Base-by-base conservation (phyloP, 2,888 invertebrate species). In the Scaptomyza polygonia region DNA sequence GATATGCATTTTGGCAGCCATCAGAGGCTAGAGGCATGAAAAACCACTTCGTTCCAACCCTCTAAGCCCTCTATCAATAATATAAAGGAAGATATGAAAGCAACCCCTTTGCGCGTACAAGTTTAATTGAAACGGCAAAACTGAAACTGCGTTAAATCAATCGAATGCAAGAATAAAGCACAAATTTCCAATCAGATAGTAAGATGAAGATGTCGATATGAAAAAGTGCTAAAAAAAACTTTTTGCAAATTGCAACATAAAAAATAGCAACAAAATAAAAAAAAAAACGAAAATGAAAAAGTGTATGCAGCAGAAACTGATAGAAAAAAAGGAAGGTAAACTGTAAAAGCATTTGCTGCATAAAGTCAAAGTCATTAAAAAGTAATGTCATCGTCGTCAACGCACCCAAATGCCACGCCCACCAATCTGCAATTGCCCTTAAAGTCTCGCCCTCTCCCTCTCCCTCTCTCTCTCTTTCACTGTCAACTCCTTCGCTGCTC, bases 351-450 rank as follows among this genome's bases (percentile, higher is more conserved):
- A 83, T 72, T 88, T 79, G 80, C 85, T 76, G 76, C 87, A 88
- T 76, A 84, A 84, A 88, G 88, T 88, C 88, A 85, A 88, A 85
- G 85, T 87, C 85, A 85, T 85, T 88, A 88, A 85, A 85, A 78
- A 78, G 88, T 88, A 85, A 85, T 85, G 85, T 78, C 85, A 84
- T 66, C 87, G 36, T 66, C 87, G 84, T 88, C 88, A 86, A 77
- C 77, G 72, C 71, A 69, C 44, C 68, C 70, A 55, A 36, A 39
- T 16, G 51, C 70, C 77, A 70, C 52, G 58, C 73, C 59, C 58
- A 39, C 53, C 61, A 45, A 58, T 53, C 44, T 40, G 18, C 67
- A 59, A 66, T 72, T 67, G 73, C 44, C 64, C 49, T 14, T 1
- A 7, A 14, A 36, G n/a, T 40, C 29, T 49, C 32, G 66, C 63